These are phyloP conservation scores for Marcusenius ussheri DNA, from an alignment of 2,113 vertebrate genomes.

Conservation along the genomic window DNA sequence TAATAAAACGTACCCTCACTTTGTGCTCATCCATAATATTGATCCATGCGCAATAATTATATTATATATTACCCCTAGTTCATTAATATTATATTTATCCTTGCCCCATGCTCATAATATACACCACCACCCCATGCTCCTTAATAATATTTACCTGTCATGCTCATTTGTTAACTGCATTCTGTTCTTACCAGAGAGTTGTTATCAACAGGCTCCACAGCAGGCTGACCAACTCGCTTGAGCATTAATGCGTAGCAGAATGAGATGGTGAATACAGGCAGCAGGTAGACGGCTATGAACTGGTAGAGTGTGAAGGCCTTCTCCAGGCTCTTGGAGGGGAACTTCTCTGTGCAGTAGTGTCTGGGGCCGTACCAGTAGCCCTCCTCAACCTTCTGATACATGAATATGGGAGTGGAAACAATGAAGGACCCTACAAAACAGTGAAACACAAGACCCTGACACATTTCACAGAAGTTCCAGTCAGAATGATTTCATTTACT, in stretches of 20 bases:
- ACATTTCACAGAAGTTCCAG: background rate
- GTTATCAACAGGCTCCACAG: constrained; percentile 67
- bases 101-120: background rate
- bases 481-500: background rate
- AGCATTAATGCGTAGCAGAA: constrained; percentile 73
- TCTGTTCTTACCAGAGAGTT: constrained; percentile 62
- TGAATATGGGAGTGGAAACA: constrained; percentile 64
- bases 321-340: constrained; percentile 66
- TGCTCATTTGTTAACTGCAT: background rate
- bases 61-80: background rate
- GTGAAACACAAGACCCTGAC: background rate
- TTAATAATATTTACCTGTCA: background rate
- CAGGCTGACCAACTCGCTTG: constrained; percentile 67
- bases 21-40: background rate
- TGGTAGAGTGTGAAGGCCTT: constrained; percentile 71
- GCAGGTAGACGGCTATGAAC: constrained; percentile 67
- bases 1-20: background rate
- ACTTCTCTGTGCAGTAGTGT: constrained; percentile 69
- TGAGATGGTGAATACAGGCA: constrained; percentile 66
- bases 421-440: constrained; percentile 63
- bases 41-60: background rate
- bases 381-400: constrained; percentile 68
- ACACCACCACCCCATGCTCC: background rate
- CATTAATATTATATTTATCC: background rate
- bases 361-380: constrained; percentile 70